phyloP scores from a whole-genome alignment of 64 coral and sea anemone species.

The Hydrozoanthus tunicans region DNA sequence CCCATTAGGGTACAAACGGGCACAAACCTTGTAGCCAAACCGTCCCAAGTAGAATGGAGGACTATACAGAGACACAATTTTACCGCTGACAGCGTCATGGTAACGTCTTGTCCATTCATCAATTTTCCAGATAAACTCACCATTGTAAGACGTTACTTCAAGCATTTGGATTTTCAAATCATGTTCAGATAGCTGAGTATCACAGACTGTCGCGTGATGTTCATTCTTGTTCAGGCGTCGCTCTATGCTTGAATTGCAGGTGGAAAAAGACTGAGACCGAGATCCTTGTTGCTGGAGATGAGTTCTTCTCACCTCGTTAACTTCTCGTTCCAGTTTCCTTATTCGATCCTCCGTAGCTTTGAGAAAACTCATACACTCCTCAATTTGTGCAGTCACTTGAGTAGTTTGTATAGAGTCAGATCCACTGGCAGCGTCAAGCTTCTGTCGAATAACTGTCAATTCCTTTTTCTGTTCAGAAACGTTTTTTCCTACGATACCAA shows the following conservation, averaged over 20 bases:
- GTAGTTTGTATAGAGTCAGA: neutral
- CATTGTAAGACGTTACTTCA: no score
- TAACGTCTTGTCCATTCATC: no score
- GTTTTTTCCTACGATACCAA: neutral
- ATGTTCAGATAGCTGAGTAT: no score
- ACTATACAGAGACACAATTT: no score
- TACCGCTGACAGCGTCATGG: no score
- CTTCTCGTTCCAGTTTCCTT: neutral
- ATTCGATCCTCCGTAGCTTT: neutral
- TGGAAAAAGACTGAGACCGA: neutral
- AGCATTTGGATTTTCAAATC: no score
- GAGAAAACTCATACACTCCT: constrained; percentile 14
- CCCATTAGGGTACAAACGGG: no score
- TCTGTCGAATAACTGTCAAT: neutral
- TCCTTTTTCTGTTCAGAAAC: neutral
- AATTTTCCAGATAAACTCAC: no score
- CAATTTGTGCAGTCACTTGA: neutral
- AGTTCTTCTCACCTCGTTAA: neutral
- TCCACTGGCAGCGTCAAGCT: neutral
- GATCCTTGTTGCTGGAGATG: neutral
- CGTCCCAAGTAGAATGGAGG: no score
- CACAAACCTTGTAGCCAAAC: no score
- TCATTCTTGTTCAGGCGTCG: neutral
- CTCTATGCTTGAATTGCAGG: neutral
- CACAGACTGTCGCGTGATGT: no score